A percentile compares a stretch with the other conserved stretches of the same genome.
phyloP scores from a whole-genome alignment of 2,888 invertebrate genomes.

The Bugula neritina region DNA sequence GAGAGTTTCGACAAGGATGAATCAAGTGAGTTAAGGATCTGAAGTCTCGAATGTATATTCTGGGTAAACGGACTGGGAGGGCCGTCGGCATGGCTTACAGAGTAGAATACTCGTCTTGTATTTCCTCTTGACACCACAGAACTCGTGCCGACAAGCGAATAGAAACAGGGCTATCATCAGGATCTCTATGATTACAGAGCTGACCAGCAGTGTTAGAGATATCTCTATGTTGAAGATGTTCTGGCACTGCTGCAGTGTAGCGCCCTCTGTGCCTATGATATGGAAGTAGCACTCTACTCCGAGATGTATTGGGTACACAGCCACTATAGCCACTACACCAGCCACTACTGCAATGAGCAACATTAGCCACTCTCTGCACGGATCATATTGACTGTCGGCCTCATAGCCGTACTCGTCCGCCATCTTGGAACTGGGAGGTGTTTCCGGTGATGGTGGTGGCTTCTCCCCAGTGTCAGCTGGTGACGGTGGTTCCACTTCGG shows the following conservation, averaged over 20 bases:
- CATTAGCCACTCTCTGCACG: slow-evolving; percentile 6
- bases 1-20: too few species aligned
- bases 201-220: background rate
- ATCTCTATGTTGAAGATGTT: background rate
- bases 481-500: too few species aligned
- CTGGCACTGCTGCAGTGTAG: background rate
- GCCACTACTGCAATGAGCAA: background rate
- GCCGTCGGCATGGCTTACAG: background rate
- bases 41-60: background rate
- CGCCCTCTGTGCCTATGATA: background rate
- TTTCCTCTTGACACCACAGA: slow-evolving; percentile 12
- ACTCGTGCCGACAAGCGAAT: slow-evolving; percentile 14
- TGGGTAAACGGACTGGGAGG: background rate
- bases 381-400: background rate
- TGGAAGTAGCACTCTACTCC: background rate
- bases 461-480: too few species aligned
- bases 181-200: background rate
- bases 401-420: too few species aligned
- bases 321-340: background rate
- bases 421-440: too few species aligned
- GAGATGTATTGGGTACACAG: slow-evolving; percentile 3
- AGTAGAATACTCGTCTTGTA: background rate
- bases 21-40: too few species aligned
- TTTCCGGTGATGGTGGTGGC: too few species aligned
- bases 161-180: background rate